Percentiles rank a stretch among this genome's conserved stretches.
phyloP scores from a whole-genome alignment of 35 echinoderm and acorn worm species.

The Ophiothrix spiculata region DNA sequence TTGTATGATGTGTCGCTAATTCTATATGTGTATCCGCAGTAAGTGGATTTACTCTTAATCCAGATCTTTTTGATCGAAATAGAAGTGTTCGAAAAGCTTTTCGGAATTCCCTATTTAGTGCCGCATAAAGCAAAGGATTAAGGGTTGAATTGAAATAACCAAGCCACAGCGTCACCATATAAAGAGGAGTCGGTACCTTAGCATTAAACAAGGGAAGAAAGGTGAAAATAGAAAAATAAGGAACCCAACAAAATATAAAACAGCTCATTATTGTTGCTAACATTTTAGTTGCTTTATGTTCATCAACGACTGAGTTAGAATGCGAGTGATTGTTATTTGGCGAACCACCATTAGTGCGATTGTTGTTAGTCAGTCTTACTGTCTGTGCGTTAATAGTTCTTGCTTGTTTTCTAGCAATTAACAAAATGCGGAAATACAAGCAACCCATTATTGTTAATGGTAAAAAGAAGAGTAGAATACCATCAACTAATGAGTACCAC shows the following conservation, averaged over 20 bases:
- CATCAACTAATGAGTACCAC: constrained; percentile 54
- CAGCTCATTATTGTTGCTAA: constrained; percentile 70
- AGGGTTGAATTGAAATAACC: constrained; percentile 65
- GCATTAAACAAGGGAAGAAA: constrained; percentile 36
- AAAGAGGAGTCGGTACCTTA: constrained; percentile 16
- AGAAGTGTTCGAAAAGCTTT: constrained; percentile 61
- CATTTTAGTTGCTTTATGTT: constrained; percentile 76
- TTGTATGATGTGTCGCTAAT: background rate
- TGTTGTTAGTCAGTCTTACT: constrained; percentile 3
- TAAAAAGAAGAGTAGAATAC: constrained; percentile 63
- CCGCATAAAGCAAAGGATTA: constrained; percentile 64
- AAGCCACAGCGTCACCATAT: constrained; percentile 53
- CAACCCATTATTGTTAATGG: constrained; percentile 62
- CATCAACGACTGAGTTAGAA: constrained; percentile 47
- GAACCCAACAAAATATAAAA: constrained; percentile 84
- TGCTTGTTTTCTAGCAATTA: constrained; percentile 64
- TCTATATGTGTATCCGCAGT: background rate
- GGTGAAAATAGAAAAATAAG: constrained; percentile 72
- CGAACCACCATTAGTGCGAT: constrained; percentile 5
- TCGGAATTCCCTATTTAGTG: constrained; percentile 69
- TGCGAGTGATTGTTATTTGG: background rate
- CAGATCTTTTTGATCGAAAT: background rate
- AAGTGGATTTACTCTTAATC: constrained; percentile 1
- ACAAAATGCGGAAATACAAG: constrained; percentile 58
- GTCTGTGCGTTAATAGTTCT: constrained; percentile 58